Base-by-base conservation (phyloP, 2,797 vertebrate species). In the Oreortyx pictus region DNA sequence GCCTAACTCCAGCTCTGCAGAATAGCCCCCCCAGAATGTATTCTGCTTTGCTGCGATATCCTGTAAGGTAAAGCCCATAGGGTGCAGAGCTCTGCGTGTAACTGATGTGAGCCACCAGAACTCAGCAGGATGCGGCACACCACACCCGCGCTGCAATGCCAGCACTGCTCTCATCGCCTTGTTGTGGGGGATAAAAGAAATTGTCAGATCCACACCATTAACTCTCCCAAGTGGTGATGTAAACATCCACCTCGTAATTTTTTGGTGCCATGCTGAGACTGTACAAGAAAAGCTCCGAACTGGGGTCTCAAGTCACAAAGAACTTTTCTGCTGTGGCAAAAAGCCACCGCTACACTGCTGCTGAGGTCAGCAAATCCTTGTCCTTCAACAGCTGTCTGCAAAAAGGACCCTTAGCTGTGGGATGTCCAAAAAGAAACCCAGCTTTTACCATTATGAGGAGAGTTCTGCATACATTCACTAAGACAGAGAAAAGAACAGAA, bases 1-100 rank as follows among this genome's bases (percentile, higher is more conserved):
- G 31, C 31, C 31, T n/a, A 19, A n/a, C 31, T 56, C 43, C 15
- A 10, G 5, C 47, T 15, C 67, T n/a, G 80, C 24, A 20, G 61
- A 33, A 52, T 0, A 39, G 41, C 39, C 24, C 24, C 25, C 13
- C 13, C 4, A 8, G 22, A 57, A 39, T 29, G 20, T 18, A 0
- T 35, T 12, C 31, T 19, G 41, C 82, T 41, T 22, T 3, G 18
- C 37, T 4, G 9, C 0, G 25, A 10, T 19, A 33, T 8, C 44
- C 41, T 4, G 25, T 0, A 4, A 0, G 11, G 50, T 67, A 24
- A 57, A 1, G 15, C 0, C n/a, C 10, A 31, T 15, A 15, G 54
- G 22, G 24, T n/a, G 33, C 27, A 47, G 2, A 39, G 43, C 73
- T 47, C 74, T 4, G 11, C 29, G 33, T 13, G 29, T 68, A 7